A percentile compares a stretch with the other conserved stretches of the same genome.
Evolutionary conservation across 2,797 vertebrate species (phyloP).

Genomic region (Gadopsis marmoratus): DNA sequence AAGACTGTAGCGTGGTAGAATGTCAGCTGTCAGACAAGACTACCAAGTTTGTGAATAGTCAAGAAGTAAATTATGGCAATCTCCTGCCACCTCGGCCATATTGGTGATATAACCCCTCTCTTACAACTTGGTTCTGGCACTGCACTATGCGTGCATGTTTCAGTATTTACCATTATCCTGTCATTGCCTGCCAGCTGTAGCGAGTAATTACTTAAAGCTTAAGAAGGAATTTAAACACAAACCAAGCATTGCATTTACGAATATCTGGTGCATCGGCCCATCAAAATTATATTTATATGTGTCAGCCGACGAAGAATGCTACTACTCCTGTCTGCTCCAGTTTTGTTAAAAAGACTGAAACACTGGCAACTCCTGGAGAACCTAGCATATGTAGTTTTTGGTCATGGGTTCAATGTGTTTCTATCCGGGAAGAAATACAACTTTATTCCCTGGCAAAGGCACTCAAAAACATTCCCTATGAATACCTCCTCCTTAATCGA

Average conservation of each 20-base stretch:
- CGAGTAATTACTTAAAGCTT: background rate
- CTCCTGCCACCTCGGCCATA: background rate
- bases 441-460: constrained; percentile 20
- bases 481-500: constrained; percentile 35
- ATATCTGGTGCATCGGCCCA: background rate
- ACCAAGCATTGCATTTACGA: background rate
- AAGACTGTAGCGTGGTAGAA: no score
- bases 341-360: constrained; percentile 8
- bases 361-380: constrained; percentile 6
- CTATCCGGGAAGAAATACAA: constrained; percentile 14
- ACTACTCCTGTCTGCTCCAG: background rate
- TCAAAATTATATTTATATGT: background rate
- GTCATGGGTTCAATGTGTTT: constrained; percentile 21
- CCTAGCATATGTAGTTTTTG: background rate
- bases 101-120: background rate
- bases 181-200: background rate
- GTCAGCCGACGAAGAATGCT: no score
- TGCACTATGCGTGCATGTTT: background rate
- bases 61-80: background rate
- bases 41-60: background rate
- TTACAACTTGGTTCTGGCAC: background rate
- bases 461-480: constrained; percentile 12
- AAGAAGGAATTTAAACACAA: background rate
- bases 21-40: background rate
- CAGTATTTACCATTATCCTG: background rate